Evolutionary conservation across 2,113 vertebrate species (phyloP), one percentile per base, ranked within the genome.

Genomic region (Triplophysa tibetana): DNA sequence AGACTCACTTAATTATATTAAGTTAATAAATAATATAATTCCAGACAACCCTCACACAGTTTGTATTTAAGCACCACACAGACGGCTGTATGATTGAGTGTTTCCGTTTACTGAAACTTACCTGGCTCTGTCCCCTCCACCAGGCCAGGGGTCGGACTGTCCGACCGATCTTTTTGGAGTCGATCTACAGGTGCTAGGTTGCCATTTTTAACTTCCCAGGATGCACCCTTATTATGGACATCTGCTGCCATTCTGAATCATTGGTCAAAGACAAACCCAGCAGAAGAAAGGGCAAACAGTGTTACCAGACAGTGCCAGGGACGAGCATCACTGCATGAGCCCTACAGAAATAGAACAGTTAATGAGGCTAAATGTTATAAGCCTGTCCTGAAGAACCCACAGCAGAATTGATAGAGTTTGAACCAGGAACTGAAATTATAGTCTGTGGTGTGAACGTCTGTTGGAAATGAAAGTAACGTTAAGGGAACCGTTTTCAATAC

Each of bases 101-200:
- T 52, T 26, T 26, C 26, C 2, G 26, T 26, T 10, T 13, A 29
- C 6, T 43, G 17, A 81, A 50, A 70, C 88, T 61, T 91, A 98
- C 97, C 97, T 90, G 97, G 97, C 86, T 99, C 97, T 0, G 94
- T 97, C 65, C 97, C 97, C 84, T 98, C 96, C 1, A 95, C 94
- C 89, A 99, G 89, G 26, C 95, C 95, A 0, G 96, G 96, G 0
- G 94, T 96, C 65, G 97, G 97, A 87, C 97, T 99, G 65, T 98
- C 97, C 0, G 95, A 94, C 77, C 97, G 91, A 23, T 96, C 94
- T 0, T 60, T 0, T 13, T 91, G 93, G 61, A 94, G 92, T 70
- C 83, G 92, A 68, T 96, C 93, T 50, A 89, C 86, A 0, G 94
- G 94, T 0, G 87, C 90, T 86, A 97, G 84, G 0, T 85, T 88